These are phyloP conservation scores for Platysternon megacephalum DNA, from an alignment of 2,113 vertebrate genomes.

Conservation along the genomic window DNA sequence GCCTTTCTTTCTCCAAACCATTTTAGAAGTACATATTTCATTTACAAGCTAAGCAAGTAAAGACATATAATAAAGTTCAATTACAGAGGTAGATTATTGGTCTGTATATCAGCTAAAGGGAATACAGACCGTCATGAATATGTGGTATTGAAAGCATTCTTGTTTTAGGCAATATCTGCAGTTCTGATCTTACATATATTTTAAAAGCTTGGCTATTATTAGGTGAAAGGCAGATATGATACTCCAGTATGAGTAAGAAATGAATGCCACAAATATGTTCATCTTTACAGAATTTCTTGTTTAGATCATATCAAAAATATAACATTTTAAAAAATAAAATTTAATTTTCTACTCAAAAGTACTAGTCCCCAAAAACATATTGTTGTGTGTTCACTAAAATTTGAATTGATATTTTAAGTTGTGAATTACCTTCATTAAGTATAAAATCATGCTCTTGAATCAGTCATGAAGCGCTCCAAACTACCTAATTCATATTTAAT, in stretches of 20 bases:
- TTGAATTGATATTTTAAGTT: slow-evolving; percentile 32
- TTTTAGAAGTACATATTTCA: slow-evolving; percentile 4
- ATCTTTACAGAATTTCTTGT: slow-evolving; percentile 20
- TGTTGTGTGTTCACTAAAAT: neutral
- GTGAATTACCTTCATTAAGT: slow-evolving; percentile 39
- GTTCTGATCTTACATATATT: slow-evolving; percentile 43
- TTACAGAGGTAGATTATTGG: neutral
- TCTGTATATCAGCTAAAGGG: slow-evolving; percentile 22
- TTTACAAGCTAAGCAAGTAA: neutral
- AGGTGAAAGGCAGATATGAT: slow-evolving; percentile 13
- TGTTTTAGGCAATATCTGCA: neutral
- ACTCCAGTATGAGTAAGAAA: slow-evolving; percentile 30
- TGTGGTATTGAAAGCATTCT: slow-evolving; percentile 12
- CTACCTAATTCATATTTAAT: slow-evolving; percentile 63
- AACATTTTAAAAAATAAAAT: slow-evolving; percentile 11
- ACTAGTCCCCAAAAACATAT: neutral
- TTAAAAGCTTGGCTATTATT: slow-evolving; percentile 43
- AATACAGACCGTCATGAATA: slow-evolving; percentile 41
- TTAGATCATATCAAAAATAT: slow-evolving; percentile 8
- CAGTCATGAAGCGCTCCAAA: slow-evolving; percentile 17
- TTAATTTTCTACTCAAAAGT: neutral
- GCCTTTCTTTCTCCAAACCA: neutral
- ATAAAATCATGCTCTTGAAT: slow-evolving; percentile 35
- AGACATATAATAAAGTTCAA: neutral
- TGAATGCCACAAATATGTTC: neutral